phyloP scores from a whole-genome alignment of 64 coral and sea anemone genomes.

The Acropora tenuis region DNA sequence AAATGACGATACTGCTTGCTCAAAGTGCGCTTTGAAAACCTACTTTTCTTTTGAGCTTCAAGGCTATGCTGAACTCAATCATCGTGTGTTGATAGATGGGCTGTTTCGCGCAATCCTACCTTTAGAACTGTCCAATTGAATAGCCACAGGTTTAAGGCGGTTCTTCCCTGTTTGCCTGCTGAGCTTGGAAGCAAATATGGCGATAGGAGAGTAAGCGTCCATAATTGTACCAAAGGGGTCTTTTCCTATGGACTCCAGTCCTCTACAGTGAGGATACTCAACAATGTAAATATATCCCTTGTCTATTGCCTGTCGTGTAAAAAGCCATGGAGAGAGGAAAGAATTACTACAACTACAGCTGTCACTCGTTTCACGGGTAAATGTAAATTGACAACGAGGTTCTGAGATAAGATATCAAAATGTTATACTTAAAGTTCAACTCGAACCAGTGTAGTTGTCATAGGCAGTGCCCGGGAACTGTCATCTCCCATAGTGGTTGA shows the following conservation, averaged over 20 bases:
- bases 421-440: background rate
- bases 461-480: too few relatives aligned
- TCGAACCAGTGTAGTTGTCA: background rate
- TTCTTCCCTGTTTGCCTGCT: constrained; percentile 12
- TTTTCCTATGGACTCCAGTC: background rate
- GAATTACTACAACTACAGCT: background rate
- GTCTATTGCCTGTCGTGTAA: constrained; percentile 12
- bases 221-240: background rate
- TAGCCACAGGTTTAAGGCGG: constrained; percentile 49
- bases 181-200: constrained; percentile 73
- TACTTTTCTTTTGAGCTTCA: too few relatives aligned
- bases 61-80: too few relatives aligned
- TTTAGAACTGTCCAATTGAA: constrained; percentile 55
- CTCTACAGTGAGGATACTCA: constrained; percentile 46
- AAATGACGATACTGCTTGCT: background rate
- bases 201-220: constrained; percentile 53
- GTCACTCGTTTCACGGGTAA: background rate
- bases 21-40: background rate
- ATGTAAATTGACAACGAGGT: background rate
- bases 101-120: background rate
- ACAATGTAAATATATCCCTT: constrained; percentile 32
- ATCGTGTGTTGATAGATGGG: too few relatives aligned
- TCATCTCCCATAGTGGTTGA: too few relatives aligned
- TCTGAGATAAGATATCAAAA: background rate
- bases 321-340: background rate